A percentile compares a stretch with the other conserved stretches of the same genome.
phyloP scores from a whole-genome alignment of 1,140 invertebrate genomes.

The Pseudomyrmex cubaensis region DNA sequence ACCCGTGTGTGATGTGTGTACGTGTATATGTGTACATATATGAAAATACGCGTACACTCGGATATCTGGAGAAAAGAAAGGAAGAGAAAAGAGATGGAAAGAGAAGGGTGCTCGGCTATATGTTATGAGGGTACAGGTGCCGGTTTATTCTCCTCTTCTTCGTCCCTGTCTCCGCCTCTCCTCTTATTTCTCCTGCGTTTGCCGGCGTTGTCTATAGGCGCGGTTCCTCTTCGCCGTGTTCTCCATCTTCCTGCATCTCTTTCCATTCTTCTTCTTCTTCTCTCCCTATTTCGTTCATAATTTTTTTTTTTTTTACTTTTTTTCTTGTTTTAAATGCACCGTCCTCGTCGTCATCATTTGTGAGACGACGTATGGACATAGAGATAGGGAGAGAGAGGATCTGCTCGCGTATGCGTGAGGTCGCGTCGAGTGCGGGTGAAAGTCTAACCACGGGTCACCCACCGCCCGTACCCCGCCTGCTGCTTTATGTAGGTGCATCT shows the following conservation, averaged over 20 bases:
- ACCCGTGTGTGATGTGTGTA: conserved; percentile 63
- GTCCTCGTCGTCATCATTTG: conserved; percentile 45
- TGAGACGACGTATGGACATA: conserved; percentile 47
- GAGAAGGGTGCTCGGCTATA: conserved; percentile 49
- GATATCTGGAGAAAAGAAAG: conserved; percentile 24
- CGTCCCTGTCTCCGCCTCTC: conserved; percentile 40
- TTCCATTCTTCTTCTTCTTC: neutral
- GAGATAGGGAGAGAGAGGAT: conserved; percentile 32
- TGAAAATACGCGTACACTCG: conserved; percentile 47
- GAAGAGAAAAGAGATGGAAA: neutral
- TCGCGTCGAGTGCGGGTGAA: conserved; percentile 76
- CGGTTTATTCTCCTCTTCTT: conserved; percentile 68
- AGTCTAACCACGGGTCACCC: conserved; percentile 74
- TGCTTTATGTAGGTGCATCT: conserved; percentile 63
- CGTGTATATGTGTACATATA: neutral
- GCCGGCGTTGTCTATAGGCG: conserved; percentile 63
- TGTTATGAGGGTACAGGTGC: conserved; percentile 76
- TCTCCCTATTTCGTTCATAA: neutral
- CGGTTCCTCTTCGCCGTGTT: conserved; percentile 21
- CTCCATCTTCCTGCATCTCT: conserved; percentile 21
- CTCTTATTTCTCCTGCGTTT: conserved; percentile 48
- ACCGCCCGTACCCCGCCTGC: conserved; percentile 58
- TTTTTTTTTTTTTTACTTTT: neutral
- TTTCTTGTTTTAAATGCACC: neutral
- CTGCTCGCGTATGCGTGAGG: conserved; percentile 68